Evolutionary conservation across 2,113 vertebrate genomes (phyloP).

Genomic region (Genyomyrus donnyi): DNA sequence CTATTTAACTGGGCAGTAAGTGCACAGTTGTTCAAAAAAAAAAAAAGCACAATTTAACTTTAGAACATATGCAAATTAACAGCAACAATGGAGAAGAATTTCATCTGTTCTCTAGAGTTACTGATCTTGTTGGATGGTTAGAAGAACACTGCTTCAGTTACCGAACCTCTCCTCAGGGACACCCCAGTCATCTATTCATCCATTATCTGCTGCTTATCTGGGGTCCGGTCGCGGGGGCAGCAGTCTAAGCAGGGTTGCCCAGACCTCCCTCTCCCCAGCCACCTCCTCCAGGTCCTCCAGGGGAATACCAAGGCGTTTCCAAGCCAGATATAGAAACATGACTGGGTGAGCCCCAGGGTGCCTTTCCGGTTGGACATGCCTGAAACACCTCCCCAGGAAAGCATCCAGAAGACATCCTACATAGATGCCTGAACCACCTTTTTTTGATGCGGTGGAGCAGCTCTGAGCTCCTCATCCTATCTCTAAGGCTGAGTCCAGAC

Average conservation of each 20-base stretch:
- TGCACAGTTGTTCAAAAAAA: not conserved
- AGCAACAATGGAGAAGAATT: not conserved
- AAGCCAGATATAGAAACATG: not conserved
- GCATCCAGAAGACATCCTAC: not conserved
- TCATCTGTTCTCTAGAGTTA: not conserved
- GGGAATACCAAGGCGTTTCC: not conserved
- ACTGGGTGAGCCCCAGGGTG: not conserved
- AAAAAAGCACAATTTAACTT: not conserved
- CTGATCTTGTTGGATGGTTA: not conserved
- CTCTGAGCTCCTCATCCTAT: not conserved
- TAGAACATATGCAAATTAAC: not conserved
- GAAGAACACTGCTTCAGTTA: not conserved
- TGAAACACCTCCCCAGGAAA: not conserved
- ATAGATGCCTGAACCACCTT: not conserved
- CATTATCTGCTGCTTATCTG: not conserved
- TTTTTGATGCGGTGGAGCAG: not conserved
- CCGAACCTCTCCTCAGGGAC: not conserved
- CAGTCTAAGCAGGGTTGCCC: not conserved
- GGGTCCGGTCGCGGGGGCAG: not conserved
- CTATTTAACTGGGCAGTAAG: not conserved
- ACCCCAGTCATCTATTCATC: not conserved
- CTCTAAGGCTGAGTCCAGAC: not conserved
- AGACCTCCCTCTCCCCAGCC: not conserved
- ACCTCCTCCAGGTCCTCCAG: not conserved
- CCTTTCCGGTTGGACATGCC: not conserved